Evolutionary conservation across 2,888 invertebrate genomes (phyloP).

Genomic region (Trissonchulus latispiculum): DNA sequence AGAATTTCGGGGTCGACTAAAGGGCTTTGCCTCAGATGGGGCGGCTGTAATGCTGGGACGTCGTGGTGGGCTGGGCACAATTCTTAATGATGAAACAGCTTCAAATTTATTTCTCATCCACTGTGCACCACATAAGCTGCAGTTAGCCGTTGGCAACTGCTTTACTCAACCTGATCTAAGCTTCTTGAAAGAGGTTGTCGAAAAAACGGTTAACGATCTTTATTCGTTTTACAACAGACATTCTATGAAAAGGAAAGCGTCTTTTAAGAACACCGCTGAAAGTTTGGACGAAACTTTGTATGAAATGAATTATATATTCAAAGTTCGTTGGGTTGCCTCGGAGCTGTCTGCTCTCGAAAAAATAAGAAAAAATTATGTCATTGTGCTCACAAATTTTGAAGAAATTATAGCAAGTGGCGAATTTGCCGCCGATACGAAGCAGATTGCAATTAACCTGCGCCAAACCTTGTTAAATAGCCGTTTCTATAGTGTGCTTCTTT

Average conservation of each 20-base stretch:
- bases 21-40: conserved; percentile 10
- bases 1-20: not conserved
- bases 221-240: not conserved
- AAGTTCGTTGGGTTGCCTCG: conserved; percentile 2
- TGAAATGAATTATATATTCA: conserved; percentile 5
- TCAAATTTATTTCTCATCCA: not conserved
- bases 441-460: no score
- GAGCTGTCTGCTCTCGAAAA: conserved; percentile 9
- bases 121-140: not conserved
- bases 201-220: not conserved
- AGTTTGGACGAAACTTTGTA: not conserved
- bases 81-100: not conserved
- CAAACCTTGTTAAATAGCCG: no score
- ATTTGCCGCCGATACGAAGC: not conserved
- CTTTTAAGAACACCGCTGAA: not conserved
- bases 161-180: not conserved
- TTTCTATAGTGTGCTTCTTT: not conserved
- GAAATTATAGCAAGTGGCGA: not conserved
- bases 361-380: not conserved
- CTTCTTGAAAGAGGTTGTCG: not conserved
- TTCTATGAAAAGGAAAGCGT: not conserved
- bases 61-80: not conserved
- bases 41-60: conserved; percentile 11
- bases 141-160: not conserved
- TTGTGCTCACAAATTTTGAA: not conserved